These are phyloP conservation scores for Sphaeridia pumilis DNA, from an alignment of 2,888 invertebrate species.

Conservation along the genomic window DNA sequence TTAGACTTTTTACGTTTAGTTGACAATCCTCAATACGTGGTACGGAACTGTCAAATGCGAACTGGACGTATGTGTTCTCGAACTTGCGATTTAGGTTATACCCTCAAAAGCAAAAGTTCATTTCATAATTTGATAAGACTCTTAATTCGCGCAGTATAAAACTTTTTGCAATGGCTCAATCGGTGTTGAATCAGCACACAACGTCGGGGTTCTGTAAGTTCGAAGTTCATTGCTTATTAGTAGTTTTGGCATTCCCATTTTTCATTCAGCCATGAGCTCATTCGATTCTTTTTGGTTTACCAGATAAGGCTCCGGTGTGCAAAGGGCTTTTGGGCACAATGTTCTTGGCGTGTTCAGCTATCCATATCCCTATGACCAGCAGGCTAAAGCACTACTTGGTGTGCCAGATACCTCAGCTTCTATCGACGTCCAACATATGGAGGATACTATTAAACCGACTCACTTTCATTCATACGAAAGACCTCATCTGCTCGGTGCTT, in stretches of 20 bases:
- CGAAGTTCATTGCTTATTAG: not conserved
- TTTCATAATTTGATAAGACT: no score
- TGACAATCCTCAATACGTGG: no score
- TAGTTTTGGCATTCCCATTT: no score
- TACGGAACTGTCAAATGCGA: no score
- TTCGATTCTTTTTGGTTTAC: constrained; percentile 26
- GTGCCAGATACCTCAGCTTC: constrained; percentile 41
- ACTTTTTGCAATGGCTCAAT: constrained; percentile 31
- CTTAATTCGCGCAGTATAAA: no score
- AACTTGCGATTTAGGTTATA: no score
- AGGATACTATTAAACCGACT: constrained; percentile 37
- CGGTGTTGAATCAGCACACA: constrained; percentile 39
- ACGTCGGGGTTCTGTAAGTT: constrained; percentile 41
- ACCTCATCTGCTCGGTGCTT: constrained; percentile 44
- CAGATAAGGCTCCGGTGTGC: constrained; percentile 44
- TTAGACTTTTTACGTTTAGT: no score
- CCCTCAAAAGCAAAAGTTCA: no score
- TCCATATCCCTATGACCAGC: constrained; percentile 42
- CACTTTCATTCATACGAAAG: constrained; percentile 45
- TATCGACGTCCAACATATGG: constrained; percentile 36
- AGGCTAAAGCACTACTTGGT: constrained; percentile 40
- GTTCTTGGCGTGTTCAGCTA: constrained; percentile 42
- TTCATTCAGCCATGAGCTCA: constrained; percentile 2
- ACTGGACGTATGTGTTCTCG: no score
- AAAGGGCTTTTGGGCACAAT: constrained; percentile 43